Evolutionary conservation across 2,113 vertebrate species (phyloP), one percentile per base, ranked within the genome.

Genomic region (Entosphenus tridentatus): DNA sequence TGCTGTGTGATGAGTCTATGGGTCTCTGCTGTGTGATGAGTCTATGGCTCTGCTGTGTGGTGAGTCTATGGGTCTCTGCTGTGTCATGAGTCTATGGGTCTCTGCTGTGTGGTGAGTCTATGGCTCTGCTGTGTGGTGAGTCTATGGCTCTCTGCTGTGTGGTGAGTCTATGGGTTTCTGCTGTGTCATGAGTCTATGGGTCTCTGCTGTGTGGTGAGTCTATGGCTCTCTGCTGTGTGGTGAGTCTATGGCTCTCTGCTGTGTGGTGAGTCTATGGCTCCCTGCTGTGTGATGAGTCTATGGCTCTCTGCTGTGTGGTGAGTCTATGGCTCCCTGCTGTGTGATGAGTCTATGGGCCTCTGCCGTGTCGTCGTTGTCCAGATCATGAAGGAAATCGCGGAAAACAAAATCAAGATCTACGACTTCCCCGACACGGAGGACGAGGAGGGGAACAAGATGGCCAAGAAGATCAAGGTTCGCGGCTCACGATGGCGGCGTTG

Each of bases 381-480:
- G 83, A 82, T 84, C 9, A 82, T 84, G 82, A 83, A 83, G 73
- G 83, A 84, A 73, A 84, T 84, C 13, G 81, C 83, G 70, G 83
- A 84, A 62, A 82, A 84, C 73, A 83, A 82, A 72, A 83, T 84
- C 17, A 81, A 83, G 73, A 84, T 83, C 58, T 84, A 84, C 10
- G 82, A 84, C 71, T 84, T 84, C 74, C 83, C 83, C 1, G 81
- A 83, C 76, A 78, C 77, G 2, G 82, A 82, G 73, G 81, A 84
- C 2, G 80, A 83, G 8, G 82, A 84, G 68, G 82, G 82, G 76
- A 80, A 78, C 76, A 84, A 83, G 71, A 77, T 82, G 67, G 78
- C 82, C 68, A 75, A 80, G 18, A 84, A 83, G 74, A 82, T 83
- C 73, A 83, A 83, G 82, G 82, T 83, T n/a, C n/a, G 59, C 8